A percentile compares a stretch with the other conserved stretches of the same genome.
These are phyloP conservation scores for Piezodorus guildinii DNA, from an alignment of 1,140 invertebrate genomes.

Conservation along the genomic window DNA sequence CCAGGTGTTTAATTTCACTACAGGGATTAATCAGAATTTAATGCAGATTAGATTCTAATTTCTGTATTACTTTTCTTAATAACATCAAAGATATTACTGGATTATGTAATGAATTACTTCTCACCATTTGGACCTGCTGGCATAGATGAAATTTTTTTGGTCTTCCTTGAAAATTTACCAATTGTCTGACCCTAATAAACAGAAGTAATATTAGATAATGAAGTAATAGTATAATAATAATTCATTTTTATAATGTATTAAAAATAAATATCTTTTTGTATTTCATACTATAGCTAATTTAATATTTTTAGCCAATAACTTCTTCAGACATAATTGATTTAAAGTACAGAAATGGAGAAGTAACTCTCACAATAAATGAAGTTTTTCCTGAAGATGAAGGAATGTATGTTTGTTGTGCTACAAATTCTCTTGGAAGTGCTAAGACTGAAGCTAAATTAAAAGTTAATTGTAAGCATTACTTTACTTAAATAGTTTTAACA, in stretches of 20 bases:
- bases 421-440: conserved; percentile 72
- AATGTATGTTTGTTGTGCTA: conserved; percentile 75
- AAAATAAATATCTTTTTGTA: neutral
- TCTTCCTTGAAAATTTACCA: too few species aligned
- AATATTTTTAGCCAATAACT: conserved; percentile 40
- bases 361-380: conserved; percentile 75
- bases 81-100: too few species aligned
- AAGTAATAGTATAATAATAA: neutral
- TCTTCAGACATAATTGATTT: conserved; percentile 78
- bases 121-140: too few species aligned
- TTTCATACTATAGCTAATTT: neutral
- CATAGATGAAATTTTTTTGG: too few species aligned
- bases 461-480: conserved; percentile 60
- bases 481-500: neutral
- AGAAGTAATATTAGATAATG: too few species aligned
- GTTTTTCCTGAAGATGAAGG: conserved; percentile 91
- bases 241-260: neutral
- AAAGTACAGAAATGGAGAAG: conserved; percentile 80
- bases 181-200: too few species aligned
- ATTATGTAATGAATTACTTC: too few species aligned
- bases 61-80: too few species aligned
- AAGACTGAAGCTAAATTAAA: conserved; percentile 73
- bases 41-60: too few species aligned
- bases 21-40: too few species aligned
- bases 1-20: too few species aligned